Conservation (phyloP, 1,140 invertebrate species). For the Trachymyrmex cornetzi region DNA sequence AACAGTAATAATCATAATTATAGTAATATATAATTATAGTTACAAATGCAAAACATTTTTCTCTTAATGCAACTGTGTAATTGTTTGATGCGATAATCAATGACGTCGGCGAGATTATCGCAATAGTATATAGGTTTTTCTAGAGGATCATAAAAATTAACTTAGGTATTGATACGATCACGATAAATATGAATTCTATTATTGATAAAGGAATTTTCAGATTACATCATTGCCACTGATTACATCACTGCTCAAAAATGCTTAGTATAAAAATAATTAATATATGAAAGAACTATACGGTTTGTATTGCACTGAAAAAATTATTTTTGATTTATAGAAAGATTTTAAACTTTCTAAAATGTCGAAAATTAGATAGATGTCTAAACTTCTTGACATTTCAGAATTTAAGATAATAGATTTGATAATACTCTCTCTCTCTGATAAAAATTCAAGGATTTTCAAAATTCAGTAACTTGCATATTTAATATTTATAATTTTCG, state of each 20-base stretch:
- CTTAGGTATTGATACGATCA: not conserved
- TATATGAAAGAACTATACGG: not conserved
- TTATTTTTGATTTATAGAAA: not conserved
- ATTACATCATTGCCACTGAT: not conserved
- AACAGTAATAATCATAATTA: too few species aligned
- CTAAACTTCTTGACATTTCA: too few species aligned
- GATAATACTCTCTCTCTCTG: too few species aligned
- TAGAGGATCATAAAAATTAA: not conserved
- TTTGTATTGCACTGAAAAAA: not conserved
- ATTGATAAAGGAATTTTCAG: conserved; percentile 28
- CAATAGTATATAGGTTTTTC: not conserved
- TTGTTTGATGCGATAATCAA: not conserved
- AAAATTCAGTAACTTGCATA: not conserved
- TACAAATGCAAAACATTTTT: too few species aligned
- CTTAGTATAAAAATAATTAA: conserved; percentile 1
- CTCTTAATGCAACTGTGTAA: too few species aligned
- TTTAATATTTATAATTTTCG: not conserved
- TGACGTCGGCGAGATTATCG: not conserved
- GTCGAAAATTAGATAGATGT: too few species aligned
- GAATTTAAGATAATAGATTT: too few species aligned
- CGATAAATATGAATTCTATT: conserved; percentile 9
- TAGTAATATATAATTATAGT: too few species aligned
- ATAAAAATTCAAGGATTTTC: not conserved
- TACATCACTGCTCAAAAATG: not conserved
- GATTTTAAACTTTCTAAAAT: too few species aligned